These are phyloP conservation scores for Orchestes rusci DNA, from an alignment of 2,888 invertebrate genomes.

Conservation along the genomic window DNA sequence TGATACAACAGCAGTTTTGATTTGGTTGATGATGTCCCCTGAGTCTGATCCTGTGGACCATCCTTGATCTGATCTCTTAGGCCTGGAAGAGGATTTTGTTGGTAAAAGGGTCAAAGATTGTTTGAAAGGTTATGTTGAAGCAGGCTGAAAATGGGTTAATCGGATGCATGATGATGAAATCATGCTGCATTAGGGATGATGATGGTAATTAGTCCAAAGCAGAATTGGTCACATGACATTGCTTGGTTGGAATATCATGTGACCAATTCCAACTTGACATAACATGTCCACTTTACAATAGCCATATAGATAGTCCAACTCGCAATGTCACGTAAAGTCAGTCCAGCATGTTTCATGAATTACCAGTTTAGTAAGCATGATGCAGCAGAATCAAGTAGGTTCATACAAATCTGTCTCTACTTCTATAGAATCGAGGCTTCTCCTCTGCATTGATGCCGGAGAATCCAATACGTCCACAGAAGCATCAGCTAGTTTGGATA, in stretches of 20 bases:
- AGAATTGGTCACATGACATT: constrained; percentile 14
- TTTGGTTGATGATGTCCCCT: constrained; percentile 28
- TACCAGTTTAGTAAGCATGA: constrained; percentile 11
- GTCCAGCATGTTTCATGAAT: not conserved
- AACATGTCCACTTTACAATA: constrained; percentile 3
- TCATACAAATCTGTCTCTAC: constrained; percentile 17
- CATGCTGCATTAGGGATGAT: no score
- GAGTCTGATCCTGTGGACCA: constrained; percentile 38
- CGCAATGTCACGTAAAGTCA: not conserved
- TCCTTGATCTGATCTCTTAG: constrained; percentile 19
- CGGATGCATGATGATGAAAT: constrained; percentile 1
- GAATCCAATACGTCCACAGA: no score
- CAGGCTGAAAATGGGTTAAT: constrained; percentile 1
- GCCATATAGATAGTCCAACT: not conserved
- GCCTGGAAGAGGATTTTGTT: constrained; percentile 13
- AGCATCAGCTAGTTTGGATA: constrained; percentile 11
- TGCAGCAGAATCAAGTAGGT: constrained; percentile 9
- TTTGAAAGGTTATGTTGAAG: not conserved
- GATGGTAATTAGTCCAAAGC: no score
- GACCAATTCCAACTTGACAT: no score
- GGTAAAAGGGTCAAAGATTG: not conserved
- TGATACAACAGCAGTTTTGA: constrained; percentile 37
- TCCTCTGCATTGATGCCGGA: no score
- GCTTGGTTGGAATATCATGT: constrained; percentile 4
- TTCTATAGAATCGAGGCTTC: no score